These are phyloP conservation scores for Mellilla xanthometata DNA, from an alignment of 2,888 invertebrate species.

Conservation along the genomic window DNA sequence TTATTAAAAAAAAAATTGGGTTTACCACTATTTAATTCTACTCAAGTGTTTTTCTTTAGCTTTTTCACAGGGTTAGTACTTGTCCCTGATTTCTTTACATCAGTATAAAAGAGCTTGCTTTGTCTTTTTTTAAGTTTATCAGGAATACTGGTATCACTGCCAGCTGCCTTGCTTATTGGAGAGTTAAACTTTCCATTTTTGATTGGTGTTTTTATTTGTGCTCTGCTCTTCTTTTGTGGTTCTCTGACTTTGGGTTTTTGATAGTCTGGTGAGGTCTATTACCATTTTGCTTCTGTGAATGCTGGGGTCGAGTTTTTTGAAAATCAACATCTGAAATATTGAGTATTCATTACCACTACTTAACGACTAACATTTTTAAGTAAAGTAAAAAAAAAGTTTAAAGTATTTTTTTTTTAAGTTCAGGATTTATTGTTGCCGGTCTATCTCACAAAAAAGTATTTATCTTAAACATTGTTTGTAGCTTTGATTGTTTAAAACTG, in stretches of 20 bases:
- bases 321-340: conserved; percentile 67
- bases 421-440: no score
- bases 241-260: conserved; percentile 38
- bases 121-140: conserved; percentile 54
- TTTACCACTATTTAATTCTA: no score
- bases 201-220: conserved; percentile 27
- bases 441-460: no score
- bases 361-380: no score
- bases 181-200: conserved; percentile 37
- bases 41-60: conserved; percentile 48
- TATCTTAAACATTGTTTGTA: no score
- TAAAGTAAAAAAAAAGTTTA: no score
- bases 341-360: no score
- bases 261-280: conserved; percentile 43
- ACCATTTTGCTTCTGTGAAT: conserved; percentile 47
- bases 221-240: conserved; percentile 30
- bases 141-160: conserved; percentile 40
- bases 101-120: conserved; percentile 45
- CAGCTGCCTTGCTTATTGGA: conserved; percentile 37
- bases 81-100: conserved; percentile 44
- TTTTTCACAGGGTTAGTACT: conserved; percentile 52
- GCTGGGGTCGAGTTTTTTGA: conserved; percentile 66
- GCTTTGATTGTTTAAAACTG: no score
- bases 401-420: no score
- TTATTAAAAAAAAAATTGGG: no score